These are phyloP conservation scores for Poeciliopsis retropinna DNA, from an alignment of 2,113 vertebrate genomes.

Conservation along the genomic window DNA sequence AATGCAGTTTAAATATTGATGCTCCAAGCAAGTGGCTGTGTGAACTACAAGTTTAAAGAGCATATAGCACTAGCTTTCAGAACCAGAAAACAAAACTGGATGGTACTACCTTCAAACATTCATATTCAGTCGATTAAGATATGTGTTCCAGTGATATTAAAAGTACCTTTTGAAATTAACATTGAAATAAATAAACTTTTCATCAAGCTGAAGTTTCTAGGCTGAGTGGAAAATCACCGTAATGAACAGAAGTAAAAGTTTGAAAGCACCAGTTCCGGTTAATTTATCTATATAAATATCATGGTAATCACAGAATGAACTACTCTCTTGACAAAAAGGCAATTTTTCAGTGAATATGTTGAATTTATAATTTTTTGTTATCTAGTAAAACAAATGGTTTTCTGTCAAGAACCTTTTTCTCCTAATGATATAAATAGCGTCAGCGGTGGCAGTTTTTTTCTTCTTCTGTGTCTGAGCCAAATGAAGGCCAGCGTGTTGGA, in stretches of 20 bases:
- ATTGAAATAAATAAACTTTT: neutral
- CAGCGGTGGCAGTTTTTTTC: no score
- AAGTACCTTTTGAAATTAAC: neutral
- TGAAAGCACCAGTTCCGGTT: no score
- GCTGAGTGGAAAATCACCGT: neutral
- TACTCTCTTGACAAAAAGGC: no score
- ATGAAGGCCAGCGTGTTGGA: no score
- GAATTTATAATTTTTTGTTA: no score
- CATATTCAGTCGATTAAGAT: neutral
- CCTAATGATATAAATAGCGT: no score
- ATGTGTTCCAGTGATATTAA: neutral
- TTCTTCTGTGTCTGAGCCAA: no score
- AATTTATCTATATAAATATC: no score
- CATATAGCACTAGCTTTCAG: neutral
- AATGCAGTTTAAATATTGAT: neutral
- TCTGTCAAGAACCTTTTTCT: no score
- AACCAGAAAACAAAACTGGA: neutral
- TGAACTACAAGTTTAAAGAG: neutral
- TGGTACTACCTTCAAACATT: neutral
- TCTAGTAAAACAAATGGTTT: no score
- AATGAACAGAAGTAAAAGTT: neutral
- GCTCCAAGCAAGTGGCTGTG: neutral
- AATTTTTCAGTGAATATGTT: no score
- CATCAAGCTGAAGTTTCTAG: neutral
- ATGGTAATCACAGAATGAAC: no score